Conservation (phyloP, 1,140 invertebrate species). For the Aphidius gifuensis region DNA sequence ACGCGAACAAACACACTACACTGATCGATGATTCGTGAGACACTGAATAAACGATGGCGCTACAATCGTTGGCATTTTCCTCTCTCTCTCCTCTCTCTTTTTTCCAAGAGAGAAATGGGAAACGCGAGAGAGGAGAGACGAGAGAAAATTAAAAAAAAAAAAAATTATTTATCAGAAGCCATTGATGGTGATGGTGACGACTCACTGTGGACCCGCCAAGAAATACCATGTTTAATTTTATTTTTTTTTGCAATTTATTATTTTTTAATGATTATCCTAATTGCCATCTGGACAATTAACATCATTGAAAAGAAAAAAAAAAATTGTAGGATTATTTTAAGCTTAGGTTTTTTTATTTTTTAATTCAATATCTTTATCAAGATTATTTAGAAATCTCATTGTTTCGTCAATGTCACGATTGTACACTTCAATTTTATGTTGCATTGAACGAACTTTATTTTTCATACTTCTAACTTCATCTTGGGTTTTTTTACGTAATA, state of each 20-base stretch:
- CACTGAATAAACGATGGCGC: constrained; percentile 39
- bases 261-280: background rate
- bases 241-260: too few species aligned
- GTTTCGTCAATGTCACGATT: constrained; percentile 37
- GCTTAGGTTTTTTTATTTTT: constrained; percentile 26
- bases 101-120: background rate
- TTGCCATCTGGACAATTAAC: too few species aligned
- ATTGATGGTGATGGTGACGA: background rate
- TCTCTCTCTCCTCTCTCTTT: background rate
- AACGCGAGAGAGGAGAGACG: too few species aligned
- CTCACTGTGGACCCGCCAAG: constrained; percentile 3
- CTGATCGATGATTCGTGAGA: constrained; percentile 48
- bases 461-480: constrained; percentile 36
- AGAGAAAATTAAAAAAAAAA: too few species aligned
- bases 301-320: too few species aligned
- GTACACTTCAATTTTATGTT: constrained; percentile 34
- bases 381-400: constrained; percentile 32
- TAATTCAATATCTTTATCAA: constrained; percentile 28
- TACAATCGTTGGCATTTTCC: constrained; percentile 26
- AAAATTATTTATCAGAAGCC: background rate
- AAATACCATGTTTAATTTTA: background rate
- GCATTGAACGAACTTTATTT: constrained; percentile 31
- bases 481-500: constrained; percentile 33
- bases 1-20: constrained; percentile 43
- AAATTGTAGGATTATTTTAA: too few species aligned